These are phyloP conservation scores for Ceyx melanurus DNA, from an alignment of 2,113 vertebrate species.

Conservation along the genomic window DNA sequence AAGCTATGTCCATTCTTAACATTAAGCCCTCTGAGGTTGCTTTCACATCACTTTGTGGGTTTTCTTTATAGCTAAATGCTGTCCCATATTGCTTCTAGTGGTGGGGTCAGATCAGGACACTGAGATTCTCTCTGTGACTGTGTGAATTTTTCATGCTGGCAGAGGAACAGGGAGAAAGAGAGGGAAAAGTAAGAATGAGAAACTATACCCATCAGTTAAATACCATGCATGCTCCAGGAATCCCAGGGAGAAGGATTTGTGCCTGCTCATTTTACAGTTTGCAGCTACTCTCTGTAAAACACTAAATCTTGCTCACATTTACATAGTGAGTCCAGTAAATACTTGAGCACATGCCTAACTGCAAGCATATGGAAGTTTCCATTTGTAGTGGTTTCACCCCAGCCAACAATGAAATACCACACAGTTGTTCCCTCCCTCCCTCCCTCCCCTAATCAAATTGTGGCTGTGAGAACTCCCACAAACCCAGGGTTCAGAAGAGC, in stretches of 20 bases:
- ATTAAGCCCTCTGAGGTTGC: background rate
- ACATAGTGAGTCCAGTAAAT: background rate
- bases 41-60: background rate
- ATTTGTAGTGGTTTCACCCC: background rate
- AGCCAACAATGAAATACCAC: background rate
- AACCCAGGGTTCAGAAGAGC: no score
- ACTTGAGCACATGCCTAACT: background rate
- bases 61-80: background rate
- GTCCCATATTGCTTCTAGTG: conserved; percentile 4
- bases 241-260: background rate
- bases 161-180: background rate
- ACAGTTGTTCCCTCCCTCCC: background rate
- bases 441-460: no score
- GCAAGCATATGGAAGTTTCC: background rate
- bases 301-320: background rate
- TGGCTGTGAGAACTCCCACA: no score
- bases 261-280: background rate
- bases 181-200: background rate
- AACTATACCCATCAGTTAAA: background rate
- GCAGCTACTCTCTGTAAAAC: background rate
- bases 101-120: conserved; percentile 16
- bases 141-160: conserved; percentile 46
- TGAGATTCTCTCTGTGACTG: background rate
- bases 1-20: background rate
- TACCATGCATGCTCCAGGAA: background rate